Conservation (phyloP, 2,113 vertebrate genomes). For the Romanogobio albipinnatus region DNA sequence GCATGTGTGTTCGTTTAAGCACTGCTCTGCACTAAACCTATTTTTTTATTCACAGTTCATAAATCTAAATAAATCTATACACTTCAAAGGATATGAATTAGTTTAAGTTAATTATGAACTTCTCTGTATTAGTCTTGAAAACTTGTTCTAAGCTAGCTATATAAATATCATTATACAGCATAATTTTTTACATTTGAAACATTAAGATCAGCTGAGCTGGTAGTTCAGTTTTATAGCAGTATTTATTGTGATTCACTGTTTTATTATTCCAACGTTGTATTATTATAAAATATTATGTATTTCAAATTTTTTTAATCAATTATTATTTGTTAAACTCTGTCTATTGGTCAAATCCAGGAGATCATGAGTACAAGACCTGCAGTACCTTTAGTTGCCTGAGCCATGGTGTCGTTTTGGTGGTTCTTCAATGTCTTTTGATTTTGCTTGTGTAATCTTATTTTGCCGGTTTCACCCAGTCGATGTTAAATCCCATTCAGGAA, state of each 20-base stretch:
- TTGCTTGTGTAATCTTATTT: slow-evolving; percentile 35
- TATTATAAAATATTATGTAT: neutral
- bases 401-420: slow-evolving; percentile 62
- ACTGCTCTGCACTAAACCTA: no score
- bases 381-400: slow-evolving; percentile 69
- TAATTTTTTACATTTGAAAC: neutral
- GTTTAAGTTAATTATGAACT: neutral
- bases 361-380: slow-evolving; percentile 20
- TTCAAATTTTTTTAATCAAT: neutral
- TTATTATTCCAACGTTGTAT: neutral
- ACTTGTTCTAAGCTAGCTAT: neutral
- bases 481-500: slow-evolving; percentile 47
- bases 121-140: neutral
- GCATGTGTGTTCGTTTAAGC: no score
- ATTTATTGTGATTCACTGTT: neutral
- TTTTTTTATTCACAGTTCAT: no score
- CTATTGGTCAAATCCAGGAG: neutral
- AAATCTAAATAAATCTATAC: neutral
- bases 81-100: neutral
- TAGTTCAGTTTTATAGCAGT: neutral
- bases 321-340: neutral
- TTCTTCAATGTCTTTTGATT: slow-evolving; percentile 46
- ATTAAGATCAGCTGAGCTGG: neutral
- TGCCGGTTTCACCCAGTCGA: slow-evolving; percentile 43
- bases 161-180: neutral